phyloP scores from a whole-genome alignment of 2,113 vertebrate species.

The Equus przewalskii region DNA sequence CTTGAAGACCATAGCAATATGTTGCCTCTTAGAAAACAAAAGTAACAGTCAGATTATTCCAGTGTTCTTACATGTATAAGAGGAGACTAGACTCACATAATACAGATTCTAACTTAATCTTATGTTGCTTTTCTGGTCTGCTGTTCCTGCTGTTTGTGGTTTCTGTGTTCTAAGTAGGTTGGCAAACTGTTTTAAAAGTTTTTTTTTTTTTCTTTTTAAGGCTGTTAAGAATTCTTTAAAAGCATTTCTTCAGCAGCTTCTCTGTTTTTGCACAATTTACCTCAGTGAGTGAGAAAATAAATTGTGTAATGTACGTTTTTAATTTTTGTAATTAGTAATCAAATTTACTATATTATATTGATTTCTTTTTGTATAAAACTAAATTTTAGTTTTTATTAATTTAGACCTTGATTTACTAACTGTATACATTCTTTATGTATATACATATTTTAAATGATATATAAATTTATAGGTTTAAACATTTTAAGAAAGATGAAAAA shows the following conservation, averaged over 20 bases:
- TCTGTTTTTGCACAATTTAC: constrained; percentile 25
- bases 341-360: constrained; percentile 46
- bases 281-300: constrained; percentile 21
- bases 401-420: constrained; percentile 18
- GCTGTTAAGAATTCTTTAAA: constrained; percentile 18
- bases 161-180: constrained; percentile 52
- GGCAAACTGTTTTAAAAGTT: constrained; percentile 1
- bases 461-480: constrained; percentile 31
- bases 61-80: not conserved
- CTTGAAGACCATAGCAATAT: constrained; percentile 29
- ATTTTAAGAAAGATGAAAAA: constrained; percentile 51
- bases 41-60: not conserved
- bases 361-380: constrained; percentile 16
- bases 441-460: constrained; percentile 12
- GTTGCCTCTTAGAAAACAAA: constrained; percentile 46
- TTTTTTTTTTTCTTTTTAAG: not conserved
- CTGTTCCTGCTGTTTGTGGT: not conserved
- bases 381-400: constrained; percentile 26
- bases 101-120: constrained; percentile 49
- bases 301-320: not conserved
- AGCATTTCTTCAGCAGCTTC: constrained; percentile 17
- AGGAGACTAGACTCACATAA: not conserved
- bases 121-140: constrained; percentile 37
- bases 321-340: constrained; percentile 37
- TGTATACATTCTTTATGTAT: not conserved